Evolutionary conservation across 2,888 invertebrate species (phyloP).

Genomic region (Eucera pruinosa): DNA sequence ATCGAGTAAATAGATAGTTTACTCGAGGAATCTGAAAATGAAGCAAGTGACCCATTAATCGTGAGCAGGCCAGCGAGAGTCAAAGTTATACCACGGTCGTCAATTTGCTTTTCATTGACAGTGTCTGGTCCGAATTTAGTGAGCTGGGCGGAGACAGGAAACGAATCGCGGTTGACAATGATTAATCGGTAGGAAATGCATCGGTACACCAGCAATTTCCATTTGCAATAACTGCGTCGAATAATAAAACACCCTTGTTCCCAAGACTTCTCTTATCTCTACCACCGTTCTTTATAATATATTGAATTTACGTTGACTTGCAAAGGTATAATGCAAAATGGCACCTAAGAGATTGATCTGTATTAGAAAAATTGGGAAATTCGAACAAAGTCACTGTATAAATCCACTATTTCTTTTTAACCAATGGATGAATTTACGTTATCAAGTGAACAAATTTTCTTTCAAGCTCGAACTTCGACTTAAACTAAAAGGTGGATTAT

Average conservation of each 20-base stretch:
- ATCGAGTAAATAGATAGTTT: constrained; percentile 26
- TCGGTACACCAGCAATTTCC: constrained; percentile 45
- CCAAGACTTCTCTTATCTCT: neutral
- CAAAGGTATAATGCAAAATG: too few species aligned
- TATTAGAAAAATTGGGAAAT: too few species aligned
- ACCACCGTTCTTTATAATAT: neutral
- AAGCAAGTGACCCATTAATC: constrained; percentile 53
- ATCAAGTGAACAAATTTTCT: too few species aligned
- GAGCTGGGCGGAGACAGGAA: constrained; percentile 67
- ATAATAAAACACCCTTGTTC: constrained; percentile 29
- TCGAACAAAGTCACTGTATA: too few species aligned
- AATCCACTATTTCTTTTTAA: too few species aligned
- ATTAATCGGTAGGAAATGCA: constrained; percentile 69
- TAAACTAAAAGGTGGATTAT: too few species aligned
- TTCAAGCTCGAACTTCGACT: too few species aligned
- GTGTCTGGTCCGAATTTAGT: constrained; percentile 69
- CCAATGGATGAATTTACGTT: too few species aligned
- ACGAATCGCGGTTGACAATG: constrained; percentile 76
- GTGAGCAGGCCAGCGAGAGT: constrained; percentile 46
- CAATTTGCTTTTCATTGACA: constrained; percentile 68
- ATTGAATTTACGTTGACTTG: too few species aligned
- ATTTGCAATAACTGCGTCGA: constrained; percentile 44
- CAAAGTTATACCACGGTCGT: constrained; percentile 64
- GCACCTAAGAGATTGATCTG: too few species aligned
- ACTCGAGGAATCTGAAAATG: constrained; percentile 43